Conservation (phyloP, 2,113 vertebrate genomes). For the Irena cyanogastra region DNA sequence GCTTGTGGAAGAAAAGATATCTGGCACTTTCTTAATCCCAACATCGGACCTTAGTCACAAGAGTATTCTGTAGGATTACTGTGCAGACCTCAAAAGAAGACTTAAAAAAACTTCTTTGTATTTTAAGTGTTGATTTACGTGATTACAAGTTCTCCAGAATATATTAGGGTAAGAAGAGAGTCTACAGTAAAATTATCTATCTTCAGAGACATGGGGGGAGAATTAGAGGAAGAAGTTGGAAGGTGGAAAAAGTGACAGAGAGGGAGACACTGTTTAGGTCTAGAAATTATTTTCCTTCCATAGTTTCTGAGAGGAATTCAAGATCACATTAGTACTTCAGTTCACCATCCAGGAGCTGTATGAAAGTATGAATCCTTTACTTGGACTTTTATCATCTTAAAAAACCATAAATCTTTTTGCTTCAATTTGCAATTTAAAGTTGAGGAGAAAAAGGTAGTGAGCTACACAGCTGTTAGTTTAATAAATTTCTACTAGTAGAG, state of each 20-base stretch:
- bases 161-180: accelerated
- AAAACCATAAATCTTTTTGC: not conserved
- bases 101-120: not conserved
- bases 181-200: not conserved
- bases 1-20: not conserved
- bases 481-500: not conserved
- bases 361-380: not conserved
- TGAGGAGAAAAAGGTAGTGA: not conserved
- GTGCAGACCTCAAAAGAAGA: not conserved
- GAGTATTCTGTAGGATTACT: not conserved
- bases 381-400: not conserved
- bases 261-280: not conserved
- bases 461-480: not conserved
- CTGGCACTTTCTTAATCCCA: not conserved
- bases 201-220: not conserved
- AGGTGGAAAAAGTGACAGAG: not conserved
- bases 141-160: not conserved
- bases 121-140: not conserved
- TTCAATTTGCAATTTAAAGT: not conserved
- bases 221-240: not conserved
- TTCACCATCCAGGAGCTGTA: not conserved
- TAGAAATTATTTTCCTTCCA: not conserved
- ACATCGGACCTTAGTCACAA: not conserved
- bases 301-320: not conserved
- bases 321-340: not conserved